A percentile compares a stretch with the other conserved stretches of the same genome.
These are phyloP conservation scores for Bactericera cockerelli DNA, from an alignment of 1,140 invertebrate species.

Conservation along the genomic window DNA sequence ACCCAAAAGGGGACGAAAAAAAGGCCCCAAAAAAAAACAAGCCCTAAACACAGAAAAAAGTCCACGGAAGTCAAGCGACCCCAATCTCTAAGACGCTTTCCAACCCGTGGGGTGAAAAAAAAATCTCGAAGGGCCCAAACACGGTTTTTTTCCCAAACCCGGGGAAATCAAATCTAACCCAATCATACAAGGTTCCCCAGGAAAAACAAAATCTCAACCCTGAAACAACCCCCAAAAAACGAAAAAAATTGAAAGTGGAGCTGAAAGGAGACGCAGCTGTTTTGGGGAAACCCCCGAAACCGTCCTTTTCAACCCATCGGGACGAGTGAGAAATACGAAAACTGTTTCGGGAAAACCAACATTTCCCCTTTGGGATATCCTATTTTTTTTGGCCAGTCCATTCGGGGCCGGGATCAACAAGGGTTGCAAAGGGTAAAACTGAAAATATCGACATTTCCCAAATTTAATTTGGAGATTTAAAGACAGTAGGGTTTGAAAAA, in stretches of 20 bases:
- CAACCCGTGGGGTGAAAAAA: too few relatives aligned
- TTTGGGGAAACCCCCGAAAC: not conserved
- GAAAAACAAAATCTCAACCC: not conserved
- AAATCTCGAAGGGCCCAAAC: not conserved
- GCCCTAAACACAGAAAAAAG: not conserved
- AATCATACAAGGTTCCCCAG: not conserved
- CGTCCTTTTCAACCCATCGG: not conserved
- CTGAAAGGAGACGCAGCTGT: not conserved
- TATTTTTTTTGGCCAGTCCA: too few relatives aligned
- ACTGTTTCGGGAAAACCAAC: not conserved
- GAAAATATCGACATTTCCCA: not conserved
- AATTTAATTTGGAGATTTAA: too few relatives aligned
- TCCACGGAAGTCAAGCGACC: not conserved
- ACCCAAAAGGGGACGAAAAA: not conserved
- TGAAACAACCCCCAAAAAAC: not conserved
- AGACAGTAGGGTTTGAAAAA: too few relatives aligned
- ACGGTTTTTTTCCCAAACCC: not conserved
- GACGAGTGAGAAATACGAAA: not conserved
- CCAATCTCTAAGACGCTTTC: too few relatives aligned
- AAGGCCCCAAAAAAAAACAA: not conserved
- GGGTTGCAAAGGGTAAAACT: too few relatives aligned
- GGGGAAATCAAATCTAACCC: not conserved
- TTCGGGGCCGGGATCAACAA: too few relatives aligned
- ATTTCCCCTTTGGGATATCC: not conserved
- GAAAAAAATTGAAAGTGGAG: not conserved